Base-by-base conservation (phyloP, 2,888 invertebrate species). In the Tromatobia lineatoria region DNA sequence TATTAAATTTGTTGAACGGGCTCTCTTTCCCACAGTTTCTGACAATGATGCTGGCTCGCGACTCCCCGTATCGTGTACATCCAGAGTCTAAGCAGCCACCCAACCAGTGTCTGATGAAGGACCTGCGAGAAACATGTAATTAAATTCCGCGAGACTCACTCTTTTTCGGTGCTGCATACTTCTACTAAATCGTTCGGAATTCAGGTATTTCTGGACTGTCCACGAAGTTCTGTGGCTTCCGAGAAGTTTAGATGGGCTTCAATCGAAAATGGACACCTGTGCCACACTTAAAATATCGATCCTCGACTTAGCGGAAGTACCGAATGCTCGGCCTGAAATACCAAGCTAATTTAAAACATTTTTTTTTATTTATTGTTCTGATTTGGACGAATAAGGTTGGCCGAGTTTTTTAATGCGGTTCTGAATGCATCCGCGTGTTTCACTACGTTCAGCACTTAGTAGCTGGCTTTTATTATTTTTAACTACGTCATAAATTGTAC, bases 1-100 rank as follows among this genome's bases (percentile, higher is more conserved):
- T 91, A 92, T 91, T 91, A 91, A 91, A 92, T 92, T 92, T 91
- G 89, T 90, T 91, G 88, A 90, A 89, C 90, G 88, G 88, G 57
- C 15, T 29, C 4, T 77, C 29, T 10, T 25, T 73, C 73, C 25
- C n/a, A 50, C 23, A 4, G 61, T 34, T 18, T 34, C 23, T 38
- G 54, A 29, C 25, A 13, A 57, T 57, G 57, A 64, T 45, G 23
- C 42, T 25, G 57, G 38, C 42, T 71, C 70, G 67, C 20, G 23
- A 57, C 54, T 71, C 42, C 15, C 42, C 57, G 42, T 71, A 71
- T 71, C 42, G 57, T 71, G 20, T 57, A 69, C 59, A 69, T 59
- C 59, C 34, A 29, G 29, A 34, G 64, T 38, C 38, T 42, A 20
- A 42, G 42, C 25, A 42, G 23, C 38, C 70, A 42, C 50, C 75